Base-by-base conservation (phyloP, 2,888 invertebrate species). In the Luperina nickerlii region DNA sequence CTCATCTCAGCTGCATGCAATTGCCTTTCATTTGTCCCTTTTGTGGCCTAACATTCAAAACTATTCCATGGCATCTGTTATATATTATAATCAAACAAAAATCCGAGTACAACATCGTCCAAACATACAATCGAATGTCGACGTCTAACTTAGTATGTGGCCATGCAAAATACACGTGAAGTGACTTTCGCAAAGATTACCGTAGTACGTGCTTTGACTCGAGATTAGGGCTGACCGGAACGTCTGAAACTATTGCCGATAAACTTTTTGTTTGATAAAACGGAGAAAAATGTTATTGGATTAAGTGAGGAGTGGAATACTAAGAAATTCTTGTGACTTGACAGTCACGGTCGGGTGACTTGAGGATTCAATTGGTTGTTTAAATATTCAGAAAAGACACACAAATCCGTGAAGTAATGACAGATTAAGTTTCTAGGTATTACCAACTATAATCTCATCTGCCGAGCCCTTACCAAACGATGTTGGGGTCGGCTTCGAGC, bases 121-220 rank as follows among this genome's bases (percentile, higher is more conserved):
- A 27, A 69, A 77, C 57, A 71, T 27, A 82, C 73, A 76, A 78
- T 81, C 70, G 57, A 81, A 79, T 51, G 74, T 74, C 71, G 6
- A 57, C 75, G 68, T 79, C 57, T 7, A 51, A 81, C 63, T 67
- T 75, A 57, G 51, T 66, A 70, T 69, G 81, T 77, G 83, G 78
- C 48, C 76, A 84, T 82, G 85, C 70, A 82, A 85, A 86, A 79
- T 79, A 78, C 67, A 24, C 62, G 65, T 67, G 66, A 76, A 86
- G 76, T 65, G 78, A 82, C 75, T 86, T 82, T 68, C 18, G 24
- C 18, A 32, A 51, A 79, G 80, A 86, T 84, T 86, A 87, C 86
- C 81, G 82, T 80, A 81, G 72, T 72, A 81, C 88, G 87, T 87
- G 88, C 74, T 45, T 38, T 63, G 80, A 75, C 60, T 84, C 2